These are phyloP conservation scores for Pollachius pollachius DNA, from an alignment of 2,113 vertebrate genomes.

Conservation along the genomic window DNA sequence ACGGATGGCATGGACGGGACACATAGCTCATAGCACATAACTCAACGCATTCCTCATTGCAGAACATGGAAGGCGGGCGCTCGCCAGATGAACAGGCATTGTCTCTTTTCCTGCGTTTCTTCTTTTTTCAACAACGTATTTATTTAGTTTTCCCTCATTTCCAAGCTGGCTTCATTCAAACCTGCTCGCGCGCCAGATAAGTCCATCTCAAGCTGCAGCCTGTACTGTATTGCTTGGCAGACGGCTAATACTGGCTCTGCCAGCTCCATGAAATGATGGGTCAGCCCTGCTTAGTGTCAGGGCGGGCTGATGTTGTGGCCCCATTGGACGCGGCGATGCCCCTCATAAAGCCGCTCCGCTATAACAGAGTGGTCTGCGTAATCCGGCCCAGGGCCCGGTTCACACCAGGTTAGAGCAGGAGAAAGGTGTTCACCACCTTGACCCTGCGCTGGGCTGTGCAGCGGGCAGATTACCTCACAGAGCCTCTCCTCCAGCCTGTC, in stretches of 20 bases:
- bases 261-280: constrained; percentile 61
- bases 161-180: too few species aligned
- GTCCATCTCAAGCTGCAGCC: constrained; percentile 8
- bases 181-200: too few species aligned
- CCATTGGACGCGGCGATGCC: constrained; percentile 56
- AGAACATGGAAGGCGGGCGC: too few species aligned
- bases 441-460: constrained; percentile 42
- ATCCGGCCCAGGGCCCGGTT: constrained; percentile 55
- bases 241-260: constrained; percentile 37
- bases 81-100: too few species aligned
- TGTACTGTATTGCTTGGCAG: constrained; percentile 6
- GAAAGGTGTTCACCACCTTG: constrained; percentile 47
- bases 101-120: too few species aligned
- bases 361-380: constrained; percentile 64
- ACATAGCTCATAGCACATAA: constrained; percentile 1
- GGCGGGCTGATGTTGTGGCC: constrained; percentile 59
- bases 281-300: constrained; percentile 69
- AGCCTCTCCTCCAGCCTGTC: not conserved
- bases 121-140: too few species aligned
- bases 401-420: constrained; percentile 44
- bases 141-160: too few species aligned
- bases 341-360: constrained; percentile 57
- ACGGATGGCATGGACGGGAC: constrained; percentile 49
- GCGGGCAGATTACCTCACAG: constrained; percentile 41
- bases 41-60: too few species aligned